Evolutionary conservation across 1,140 invertebrate species (phyloP), one percentile per base, ranked within the genome.

Genomic region (Anagrus nilaparvatae): DNA sequence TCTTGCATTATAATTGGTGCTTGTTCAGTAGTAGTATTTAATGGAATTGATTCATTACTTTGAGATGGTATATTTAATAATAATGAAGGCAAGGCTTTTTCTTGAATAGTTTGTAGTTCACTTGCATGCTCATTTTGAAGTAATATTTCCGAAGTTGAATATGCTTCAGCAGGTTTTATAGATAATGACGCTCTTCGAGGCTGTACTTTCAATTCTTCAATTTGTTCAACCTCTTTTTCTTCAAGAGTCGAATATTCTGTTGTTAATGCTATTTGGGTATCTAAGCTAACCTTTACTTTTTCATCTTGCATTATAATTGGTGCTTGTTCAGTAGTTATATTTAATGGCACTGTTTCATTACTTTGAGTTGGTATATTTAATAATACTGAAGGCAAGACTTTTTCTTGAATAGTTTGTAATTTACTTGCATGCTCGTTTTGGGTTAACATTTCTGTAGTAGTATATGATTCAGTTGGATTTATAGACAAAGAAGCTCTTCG

Each of bases 81-180:
- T 0, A 67, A 31, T 4, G 62, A 59, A 14, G 57, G 25, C 14
- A 60, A 18, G 5, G 44, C 41, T 47, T 50, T 47, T 33, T 65
- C 58, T 9, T 33, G 21, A 19, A 40, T 51, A 5, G 59, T 46
- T 23, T 62, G n/a, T n/a, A n/a, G n/a, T n/a, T n/a, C n/a, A n/a
- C n/a, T n/a, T n/a, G n/a, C n/a, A n/a, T n/a, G n/a, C n/a, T 61
- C 56, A 38, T 61, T 60, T 53, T 76, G 71, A 25, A 70, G 51
- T 24, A 72, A 70, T 24, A 73, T 69, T 69, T 84, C 75, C 4
- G 63, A 73, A 16, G 74, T 73, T 46, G 76, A 63, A 52, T 76
- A 70, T 4, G 78, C 65, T 55, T 81, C 76, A 6, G 72, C 51
- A 18, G 73, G 60, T 44, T 73, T 70, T 19, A 82, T 54, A 17